Evolutionary conservation across 2,888 invertebrate species (phyloP).

Genomic region (Halictus ligatus): DNA sequence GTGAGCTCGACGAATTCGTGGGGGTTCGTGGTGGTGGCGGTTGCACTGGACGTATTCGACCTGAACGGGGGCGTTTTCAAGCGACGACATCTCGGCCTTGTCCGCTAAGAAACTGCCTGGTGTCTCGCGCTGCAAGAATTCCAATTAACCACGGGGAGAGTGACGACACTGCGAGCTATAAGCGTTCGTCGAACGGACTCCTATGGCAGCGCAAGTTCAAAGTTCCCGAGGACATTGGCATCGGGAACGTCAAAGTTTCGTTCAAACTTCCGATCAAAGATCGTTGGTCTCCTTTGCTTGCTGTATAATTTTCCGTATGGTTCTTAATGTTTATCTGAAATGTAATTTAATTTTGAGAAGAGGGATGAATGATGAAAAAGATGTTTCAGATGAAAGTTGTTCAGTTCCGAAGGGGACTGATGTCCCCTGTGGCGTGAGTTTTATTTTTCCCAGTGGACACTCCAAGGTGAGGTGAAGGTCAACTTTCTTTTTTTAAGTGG

Average conservation of each 20-base stretch:
- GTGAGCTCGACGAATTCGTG: constrained; percentile 13
- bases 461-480: no score
- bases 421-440: no score
- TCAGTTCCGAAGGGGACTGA: no score
- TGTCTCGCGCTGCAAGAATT: constrained; percentile 33
- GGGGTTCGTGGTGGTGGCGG: rapidly evolving
- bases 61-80: constrained; percentile 4
- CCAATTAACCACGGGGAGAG: constrained; percentile 30
- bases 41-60: constrained; percentile 11
- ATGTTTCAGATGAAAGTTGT: no score
- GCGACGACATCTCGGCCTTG: constrained; percentile 15
- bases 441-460: no score
- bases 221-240: constrained; percentile 7
- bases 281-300: neutral
- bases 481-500: no score
- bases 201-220: neutral
- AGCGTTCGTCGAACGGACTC: constrained; percentile 1
- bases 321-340: no score
- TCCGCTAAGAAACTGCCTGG: constrained; percentile 24
- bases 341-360: no score
- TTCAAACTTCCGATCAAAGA: no score
- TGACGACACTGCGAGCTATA: neutral
- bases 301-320: neutral
- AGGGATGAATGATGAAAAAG: no score
- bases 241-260: neutral